Evolutionary conservation across 2,888 invertebrate genomes (phyloP).

Genomic region (Acrobasis suavella): DNA sequence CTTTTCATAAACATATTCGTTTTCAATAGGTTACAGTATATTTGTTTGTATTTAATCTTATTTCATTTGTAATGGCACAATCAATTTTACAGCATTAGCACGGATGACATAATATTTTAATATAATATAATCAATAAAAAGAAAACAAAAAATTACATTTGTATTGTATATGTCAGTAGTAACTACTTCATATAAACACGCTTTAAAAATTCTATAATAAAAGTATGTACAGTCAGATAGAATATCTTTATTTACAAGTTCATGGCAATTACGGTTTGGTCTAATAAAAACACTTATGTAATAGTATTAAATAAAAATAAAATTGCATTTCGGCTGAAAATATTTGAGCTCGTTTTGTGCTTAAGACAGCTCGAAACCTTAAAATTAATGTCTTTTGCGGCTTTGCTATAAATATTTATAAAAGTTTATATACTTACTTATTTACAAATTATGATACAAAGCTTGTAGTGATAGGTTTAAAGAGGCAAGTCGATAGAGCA

Average conservation of each 20-base stretch:
- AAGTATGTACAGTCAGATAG: slow-evolving; percentile 44
- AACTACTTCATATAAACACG: slow-evolving; percentile 41
- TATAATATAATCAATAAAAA: slow-evolving; percentile 22
- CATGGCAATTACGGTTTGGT: slow-evolving; percentile 76
- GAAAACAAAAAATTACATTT: slow-evolving; percentile 26
- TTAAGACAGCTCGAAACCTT: slow-evolving; percentile 40
- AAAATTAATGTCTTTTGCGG: slow-evolving; percentile 53
- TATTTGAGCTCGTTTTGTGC: slow-evolving; percentile 54
- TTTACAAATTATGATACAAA: slow-evolving; percentile 29
- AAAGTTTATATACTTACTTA: slow-evolving; percentile 24
- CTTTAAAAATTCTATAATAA: slow-evolving; percentile 40
- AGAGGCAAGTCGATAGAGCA: slow-evolving; percentile 20
- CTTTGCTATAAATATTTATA: slow-evolving; percentile 36
- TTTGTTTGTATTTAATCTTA: slow-evolving; percentile 34
- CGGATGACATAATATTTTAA: slow-evolving; percentile 30
- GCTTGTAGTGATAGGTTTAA: slow-evolving; percentile 16
- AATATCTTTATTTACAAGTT: slow-evolving; percentile 61
- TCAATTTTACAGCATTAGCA: slow-evolving; percentile 53
- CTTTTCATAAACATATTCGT: slow-evolving; percentile 27
- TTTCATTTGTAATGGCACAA: slow-evolving; percentile 63
- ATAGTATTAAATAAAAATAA: slow-evolving; percentile 36
- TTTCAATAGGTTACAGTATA: slow-evolving; percentile 15
- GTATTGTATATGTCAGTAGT: slow-evolving; percentile 34
- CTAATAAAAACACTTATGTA: slow-evolving; percentile 46
- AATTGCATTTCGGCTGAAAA: slow-evolving; percentile 51